Percentiles rank a stretch among this genome's conserved stretches.
Conservation (phyloP, 2,113 vertebrate species). For the Tachysurus vachellii region DNA sequence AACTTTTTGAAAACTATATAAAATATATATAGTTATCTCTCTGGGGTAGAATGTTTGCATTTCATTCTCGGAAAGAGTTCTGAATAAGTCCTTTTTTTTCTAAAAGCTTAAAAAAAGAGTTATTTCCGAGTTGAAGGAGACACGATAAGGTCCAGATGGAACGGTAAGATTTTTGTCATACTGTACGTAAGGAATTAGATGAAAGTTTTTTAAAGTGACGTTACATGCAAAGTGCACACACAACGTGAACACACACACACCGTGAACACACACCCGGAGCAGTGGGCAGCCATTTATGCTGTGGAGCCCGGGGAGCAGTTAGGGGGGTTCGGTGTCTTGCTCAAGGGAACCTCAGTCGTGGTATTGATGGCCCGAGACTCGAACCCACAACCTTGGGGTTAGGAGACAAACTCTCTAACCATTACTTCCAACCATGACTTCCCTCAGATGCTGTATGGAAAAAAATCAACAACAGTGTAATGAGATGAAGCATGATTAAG, state of each 20-base stretch:
- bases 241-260: too few species aligned
- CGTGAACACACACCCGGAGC: too few species aligned
- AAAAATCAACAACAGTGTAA: not conserved
- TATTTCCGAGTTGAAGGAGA: not conserved
- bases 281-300: too few species aligned
- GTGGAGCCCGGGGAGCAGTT: too few species aligned
- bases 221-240: too few species aligned
- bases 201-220: too few species aligned
- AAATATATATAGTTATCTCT: not conserved
- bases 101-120: not conserved
- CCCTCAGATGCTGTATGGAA: not conserved
- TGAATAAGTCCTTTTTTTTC: not conserved
- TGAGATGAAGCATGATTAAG: not conserved
- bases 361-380: too few species aligned
- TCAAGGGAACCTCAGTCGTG: too few species aligned
- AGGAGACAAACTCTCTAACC: too few species aligned
- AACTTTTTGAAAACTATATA: not conserved
- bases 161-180: not conserved
- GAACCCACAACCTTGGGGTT: too few species aligned
- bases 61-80: not conserved
- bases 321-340: too few species aligned
- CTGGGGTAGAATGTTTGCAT: not conserved
- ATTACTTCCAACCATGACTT: too few species aligned
- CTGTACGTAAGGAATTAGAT: not conserved
- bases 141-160: not conserved